Evolutionary conservation across 2,888 invertebrate genomes (phyloP).

Genomic region (Amphimallon solstitiale): DNA sequence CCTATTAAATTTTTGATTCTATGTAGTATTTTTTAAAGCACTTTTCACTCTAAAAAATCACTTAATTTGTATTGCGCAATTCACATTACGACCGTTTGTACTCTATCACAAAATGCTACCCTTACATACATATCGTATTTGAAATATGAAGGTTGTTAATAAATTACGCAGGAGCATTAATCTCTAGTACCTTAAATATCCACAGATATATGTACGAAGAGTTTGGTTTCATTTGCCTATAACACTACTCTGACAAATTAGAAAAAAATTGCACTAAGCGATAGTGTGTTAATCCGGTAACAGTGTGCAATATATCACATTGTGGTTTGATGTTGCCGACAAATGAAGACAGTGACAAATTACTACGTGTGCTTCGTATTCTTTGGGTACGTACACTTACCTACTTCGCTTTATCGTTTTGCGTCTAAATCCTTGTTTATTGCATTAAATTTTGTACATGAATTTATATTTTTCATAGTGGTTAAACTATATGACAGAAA

Average conservation of each 20-base stretch:
- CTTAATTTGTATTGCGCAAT: too few relatives aligned
- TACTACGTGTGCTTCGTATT: not conserved
- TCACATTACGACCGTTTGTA: too few relatives aligned
- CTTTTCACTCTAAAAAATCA: too few relatives aligned
- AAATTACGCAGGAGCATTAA: not conserved
- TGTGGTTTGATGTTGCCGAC: constrained; percentile 21
- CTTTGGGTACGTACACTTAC: not conserved
- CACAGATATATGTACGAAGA: not conserved
- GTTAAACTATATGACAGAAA: not conserved
- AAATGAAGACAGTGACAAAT: constrained; percentile 28
- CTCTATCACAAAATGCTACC: too few relatives aligned
- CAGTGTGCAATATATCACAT: constrained; percentile 15
- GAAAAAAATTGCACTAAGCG: constrained; percentile 3
- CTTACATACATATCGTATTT: too few relatives aligned
- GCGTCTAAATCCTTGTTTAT: too few relatives aligned
- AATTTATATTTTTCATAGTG: not conserved
- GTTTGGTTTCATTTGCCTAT: not conserved
- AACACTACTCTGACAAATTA: not conserved
- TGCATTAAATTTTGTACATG: too few relatives aligned
- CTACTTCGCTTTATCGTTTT: not conserved
- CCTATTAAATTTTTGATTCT: too few relatives aligned
- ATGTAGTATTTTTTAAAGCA: too few relatives aligned
- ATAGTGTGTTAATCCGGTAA: constrained; percentile 15
- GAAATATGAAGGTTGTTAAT: too few relatives aligned
- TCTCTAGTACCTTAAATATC: not conserved